Evolutionary conservation across 2,113 vertebrate species (phyloP), one percentile per base, ranked within the genome.

Genomic region (Apaloderma vittatum): DNA sequence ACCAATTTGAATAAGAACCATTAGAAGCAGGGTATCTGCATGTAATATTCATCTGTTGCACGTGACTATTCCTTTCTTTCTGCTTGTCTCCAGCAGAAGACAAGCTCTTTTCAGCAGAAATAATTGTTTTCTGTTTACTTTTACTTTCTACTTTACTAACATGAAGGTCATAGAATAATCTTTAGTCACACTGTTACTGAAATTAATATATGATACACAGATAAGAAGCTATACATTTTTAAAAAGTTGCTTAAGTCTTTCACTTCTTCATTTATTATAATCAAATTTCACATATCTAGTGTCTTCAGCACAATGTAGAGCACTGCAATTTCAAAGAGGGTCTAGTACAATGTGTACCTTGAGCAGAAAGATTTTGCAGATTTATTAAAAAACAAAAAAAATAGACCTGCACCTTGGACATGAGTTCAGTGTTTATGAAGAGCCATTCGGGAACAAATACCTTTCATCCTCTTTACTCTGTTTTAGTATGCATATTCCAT

Each of bases 381-480:
- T 17, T 66, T 30, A 54, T 32, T n/a, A 3, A 9, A 45, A 24
- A 45, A 40, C 59, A 67, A 59, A 86, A 24, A 34, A 30, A 17
- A 63, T 37, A 79, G 22, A 65, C 6, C 2, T 32, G 7, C 3
- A 45, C 6, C 7, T 59, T 48, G 48, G 22, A 88, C 85, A 76
- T 12, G 2, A 4, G 6, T 66, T 72, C 17, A 32, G 1, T 54
- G 12, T 51, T 86, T 48, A 57, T 37, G 24, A 66, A 79, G 73
- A 78, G 1, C 2, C 55, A 22, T n/a, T 15, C 45, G 19, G 24
- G 5, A 68, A 79, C 2, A 90, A 84, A 46, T 29, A 18, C 2
- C 5, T 1, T 68, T 51, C 22, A 8, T 1, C 5, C 2, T 6
- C 4, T 7, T 29, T 34, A 29, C 6, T 1, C 15, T 81, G 67